Conservation (phyloP, 2,113 vertebrate genomes). For the Clarias macrocephalus region DNA sequence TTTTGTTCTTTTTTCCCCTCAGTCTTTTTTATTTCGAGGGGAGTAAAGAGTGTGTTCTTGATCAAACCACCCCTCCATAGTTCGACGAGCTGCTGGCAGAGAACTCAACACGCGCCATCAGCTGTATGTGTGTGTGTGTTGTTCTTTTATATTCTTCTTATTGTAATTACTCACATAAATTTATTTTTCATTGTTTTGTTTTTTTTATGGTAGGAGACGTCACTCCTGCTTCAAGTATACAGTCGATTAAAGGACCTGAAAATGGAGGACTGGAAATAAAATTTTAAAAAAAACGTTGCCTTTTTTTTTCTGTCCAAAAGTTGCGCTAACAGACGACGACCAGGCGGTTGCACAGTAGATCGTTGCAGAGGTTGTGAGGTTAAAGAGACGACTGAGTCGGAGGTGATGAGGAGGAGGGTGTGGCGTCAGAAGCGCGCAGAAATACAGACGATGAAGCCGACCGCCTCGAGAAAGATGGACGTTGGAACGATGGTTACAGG, state of each 20-base stretch:
- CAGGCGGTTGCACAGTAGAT: constrained; percentile 60
- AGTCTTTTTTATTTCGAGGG: too few relatives aligned
- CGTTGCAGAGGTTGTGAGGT: constrained; percentile 10
- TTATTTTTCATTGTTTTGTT: too few relatives aligned
- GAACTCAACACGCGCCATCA: constrained; percentile 68
- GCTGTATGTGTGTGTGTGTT: constrained; percentile 27
- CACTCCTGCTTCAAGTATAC: constrained; percentile 79
- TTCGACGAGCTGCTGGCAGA: constrained; percentile 67
- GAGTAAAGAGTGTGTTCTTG: background rate
- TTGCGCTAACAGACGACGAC: constrained; percentile 49
- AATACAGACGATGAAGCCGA: background rate
- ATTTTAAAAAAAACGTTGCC: constrained; percentile 38
- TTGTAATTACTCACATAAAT: constrained; percentile 55
- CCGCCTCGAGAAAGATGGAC: background rate
- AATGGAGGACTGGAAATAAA: constrained; percentile 59
- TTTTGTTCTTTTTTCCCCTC: constrained; percentile 50
- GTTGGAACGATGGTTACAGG: background rate
- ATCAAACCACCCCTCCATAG: constrained; percentile 60
- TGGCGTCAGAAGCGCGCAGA: background rate
- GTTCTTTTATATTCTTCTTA: constrained; percentile 44
- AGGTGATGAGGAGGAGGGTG: background rate
- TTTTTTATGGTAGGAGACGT: constrained; percentile 69
- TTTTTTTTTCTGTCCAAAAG: constrained; percentile 62
- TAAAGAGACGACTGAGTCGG: background rate
- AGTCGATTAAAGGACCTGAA: constrained; percentile 75